A percentile compares a stretch with the other conserved stretches of the same genome.
phyloP scores from a whole-genome alignment of 1,140 invertebrate genomes.

The Zaprionus africanus region DNA sequence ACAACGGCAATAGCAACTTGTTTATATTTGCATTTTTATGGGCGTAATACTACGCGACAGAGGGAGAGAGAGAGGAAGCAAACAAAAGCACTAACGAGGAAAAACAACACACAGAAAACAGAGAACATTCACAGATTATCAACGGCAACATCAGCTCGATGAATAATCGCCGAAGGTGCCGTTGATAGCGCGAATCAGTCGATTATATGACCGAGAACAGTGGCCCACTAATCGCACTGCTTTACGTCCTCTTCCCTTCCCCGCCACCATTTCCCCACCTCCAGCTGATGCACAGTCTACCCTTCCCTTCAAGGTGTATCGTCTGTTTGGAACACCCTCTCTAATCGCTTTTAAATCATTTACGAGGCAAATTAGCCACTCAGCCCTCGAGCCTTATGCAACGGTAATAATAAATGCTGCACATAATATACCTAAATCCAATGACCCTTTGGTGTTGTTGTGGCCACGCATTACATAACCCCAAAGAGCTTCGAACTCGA shows the following conservation, averaged over 20 bases:
- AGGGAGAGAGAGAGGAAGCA: slow-evolving; percentile 7
- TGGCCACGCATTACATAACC: neutral
- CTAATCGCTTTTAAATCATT: slow-evolving; percentile 80
- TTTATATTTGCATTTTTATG: slow-evolving; percentile 41
- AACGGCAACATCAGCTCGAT: slow-evolving; percentile 12
- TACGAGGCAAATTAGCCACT: slow-evolving; percentile 69
- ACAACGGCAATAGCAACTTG: neutral
- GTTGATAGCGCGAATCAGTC: slow-evolving; percentile 49
- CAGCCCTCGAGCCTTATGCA: slow-evolving; percentile 57
- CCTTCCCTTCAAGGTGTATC: slow-evolving; percentile 43
- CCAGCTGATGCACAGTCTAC: neutral
- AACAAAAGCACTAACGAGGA: slow-evolving; percentile 34
- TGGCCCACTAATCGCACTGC: slow-evolving; percentile 54
- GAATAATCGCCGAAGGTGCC: slow-evolving; percentile 12
- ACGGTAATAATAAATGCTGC: slow-evolving; percentile 7
- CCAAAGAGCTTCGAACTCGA: neutral
- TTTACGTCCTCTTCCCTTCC: neutral
- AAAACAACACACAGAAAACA: slow-evolving; percentile 17
- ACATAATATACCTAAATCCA: slow-evolving; percentile 18
- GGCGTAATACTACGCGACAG: slow-evolving; percentile 30
- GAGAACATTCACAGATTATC: slow-evolving; percentile 26
- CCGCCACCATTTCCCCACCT: neutral
- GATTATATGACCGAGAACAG: slow-evolving; percentile 57
- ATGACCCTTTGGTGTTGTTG: neutral
- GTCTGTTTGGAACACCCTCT: slow-evolving; percentile 34